A percentile compares a stretch with the other conserved stretches of the same genome.
phyloP scores from a whole-genome alignment of 2,113 vertebrate genomes.

The Notarius lentiginosus region DNA sequence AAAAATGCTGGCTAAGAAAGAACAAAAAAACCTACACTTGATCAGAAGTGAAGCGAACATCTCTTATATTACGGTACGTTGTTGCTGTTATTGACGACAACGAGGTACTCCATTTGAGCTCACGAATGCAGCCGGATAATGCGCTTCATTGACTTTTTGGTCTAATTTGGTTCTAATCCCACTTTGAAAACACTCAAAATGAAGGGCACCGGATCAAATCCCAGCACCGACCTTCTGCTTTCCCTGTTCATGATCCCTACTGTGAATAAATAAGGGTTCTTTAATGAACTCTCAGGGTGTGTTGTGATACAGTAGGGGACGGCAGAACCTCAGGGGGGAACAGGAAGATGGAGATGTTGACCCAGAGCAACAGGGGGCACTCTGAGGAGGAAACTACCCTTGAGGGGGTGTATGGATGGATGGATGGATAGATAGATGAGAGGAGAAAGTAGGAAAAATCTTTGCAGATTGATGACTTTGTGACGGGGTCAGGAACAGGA shows the following conservation, averaged over 20 bases:
- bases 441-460: conserved; percentile 31
- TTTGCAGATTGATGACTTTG: conserved; percentile 25
- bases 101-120: background rate
- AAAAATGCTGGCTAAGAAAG: background rate
- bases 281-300: background rate
- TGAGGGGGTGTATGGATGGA: conserved; percentile 15
- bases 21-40: background rate
- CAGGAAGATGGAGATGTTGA: conserved; percentile 22
- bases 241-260: background rate
- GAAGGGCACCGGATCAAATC: background rate
- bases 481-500: conserved; percentile 14
- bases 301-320: background rate
- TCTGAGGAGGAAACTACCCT: conserved; percentile 32
- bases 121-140: background rate
- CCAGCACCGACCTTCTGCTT: background rate
- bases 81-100: too few species aligned
- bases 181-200: background rate
- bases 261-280: conserved; percentile 8
- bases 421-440: conserved; percentile 6
- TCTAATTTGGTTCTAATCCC: background rate
- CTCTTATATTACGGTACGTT: background rate
- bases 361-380: background rate
- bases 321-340: conserved; percentile 24
- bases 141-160: background rate
- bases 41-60: background rate